phyloP scores from a whole-genome alignment of 2,797 vertebrate species.

The Sorex maritimensis region DNA sequence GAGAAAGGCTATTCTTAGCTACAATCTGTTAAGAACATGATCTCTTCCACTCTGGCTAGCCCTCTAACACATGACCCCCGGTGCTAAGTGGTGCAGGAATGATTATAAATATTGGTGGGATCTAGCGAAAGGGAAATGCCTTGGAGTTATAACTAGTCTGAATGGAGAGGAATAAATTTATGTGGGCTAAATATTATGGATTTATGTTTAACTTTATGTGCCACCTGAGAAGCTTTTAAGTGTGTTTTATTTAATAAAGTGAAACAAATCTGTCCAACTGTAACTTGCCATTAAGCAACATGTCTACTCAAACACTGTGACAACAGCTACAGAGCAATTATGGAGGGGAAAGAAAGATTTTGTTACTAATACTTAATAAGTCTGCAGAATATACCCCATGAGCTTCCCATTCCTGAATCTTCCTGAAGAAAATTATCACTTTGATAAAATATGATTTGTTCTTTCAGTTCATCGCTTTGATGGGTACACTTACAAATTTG shows the following conservation, averaged over 20 bases:
- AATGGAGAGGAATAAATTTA: neutral
- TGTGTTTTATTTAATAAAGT: slow-evolving; percentile 48
- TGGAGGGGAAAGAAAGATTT: neutral
- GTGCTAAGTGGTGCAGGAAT: neutral
- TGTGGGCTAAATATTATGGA: neutral
- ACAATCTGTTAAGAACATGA: neutral
- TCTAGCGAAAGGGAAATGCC: neutral
- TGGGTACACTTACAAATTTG: neutral
- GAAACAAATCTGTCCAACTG: neutral
- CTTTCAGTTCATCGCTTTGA: neutral
- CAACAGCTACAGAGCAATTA: neutral
- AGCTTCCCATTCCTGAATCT: neutral
- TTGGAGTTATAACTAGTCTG: slow-evolving; percentile 39
- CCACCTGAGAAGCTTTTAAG: slow-evolving; percentile 4
- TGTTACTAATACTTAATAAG: neutral
- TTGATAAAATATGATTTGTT: slow-evolving; percentile 40
- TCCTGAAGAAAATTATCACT: neutral
- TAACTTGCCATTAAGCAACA: neutral
- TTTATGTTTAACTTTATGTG: slow-evolving; percentile 54
- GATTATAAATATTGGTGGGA: neutral
- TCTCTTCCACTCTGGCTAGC: neutral
- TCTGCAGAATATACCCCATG: neutral
- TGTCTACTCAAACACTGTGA: neutral
- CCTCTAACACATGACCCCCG: neutral
- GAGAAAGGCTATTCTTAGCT: neutral